phyloP scores from a whole-genome alignment of 2,113 vertebrate genomes.

The Peromyscus leucopus region DNA sequence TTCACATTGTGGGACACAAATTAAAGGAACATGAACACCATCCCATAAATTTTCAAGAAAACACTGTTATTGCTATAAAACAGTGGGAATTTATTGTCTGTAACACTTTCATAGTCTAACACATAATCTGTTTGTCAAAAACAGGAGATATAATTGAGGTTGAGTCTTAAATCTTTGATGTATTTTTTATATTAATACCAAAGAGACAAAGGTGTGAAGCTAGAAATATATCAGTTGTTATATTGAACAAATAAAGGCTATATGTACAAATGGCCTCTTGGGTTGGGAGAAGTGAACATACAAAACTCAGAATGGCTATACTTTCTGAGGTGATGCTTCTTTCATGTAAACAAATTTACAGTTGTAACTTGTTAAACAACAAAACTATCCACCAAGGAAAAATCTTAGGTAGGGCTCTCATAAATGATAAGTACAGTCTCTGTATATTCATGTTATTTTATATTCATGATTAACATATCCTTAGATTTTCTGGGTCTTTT shows the following conservation, averaged over 20 bases:
- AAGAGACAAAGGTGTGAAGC: neutral
- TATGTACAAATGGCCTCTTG: neutral
- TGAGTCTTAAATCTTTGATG: neutral
- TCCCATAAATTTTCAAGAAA: neutral
- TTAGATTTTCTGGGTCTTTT: neutral
- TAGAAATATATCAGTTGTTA: neutral
- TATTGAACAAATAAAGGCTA: neutral
- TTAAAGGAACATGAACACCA: neutral
- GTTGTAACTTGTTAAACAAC: neutral
- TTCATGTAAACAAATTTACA: neutral
- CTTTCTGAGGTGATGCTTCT: neutral
- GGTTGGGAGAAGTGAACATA: neutral
- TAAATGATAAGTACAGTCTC: neutral
- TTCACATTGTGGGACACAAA: neutral
- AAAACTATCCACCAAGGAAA: neutral
- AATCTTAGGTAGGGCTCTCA: neutral
- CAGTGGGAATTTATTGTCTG: neutral
- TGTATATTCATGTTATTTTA: neutral
- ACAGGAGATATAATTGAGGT: too few relatives aligned
- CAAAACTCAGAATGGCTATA: neutral
- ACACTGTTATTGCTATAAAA: neutral
- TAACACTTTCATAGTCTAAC: neutral
- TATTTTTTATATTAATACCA: neutral
- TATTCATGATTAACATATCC: neutral
- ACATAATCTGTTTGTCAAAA: neutral